A percentile compares a stretch with the other conserved stretches of the same genome.
These are phyloP conservation scores for Marisa cornuarietis DNA, from an alignment of 1,140 invertebrate species.

Conservation along the genomic window DNA sequence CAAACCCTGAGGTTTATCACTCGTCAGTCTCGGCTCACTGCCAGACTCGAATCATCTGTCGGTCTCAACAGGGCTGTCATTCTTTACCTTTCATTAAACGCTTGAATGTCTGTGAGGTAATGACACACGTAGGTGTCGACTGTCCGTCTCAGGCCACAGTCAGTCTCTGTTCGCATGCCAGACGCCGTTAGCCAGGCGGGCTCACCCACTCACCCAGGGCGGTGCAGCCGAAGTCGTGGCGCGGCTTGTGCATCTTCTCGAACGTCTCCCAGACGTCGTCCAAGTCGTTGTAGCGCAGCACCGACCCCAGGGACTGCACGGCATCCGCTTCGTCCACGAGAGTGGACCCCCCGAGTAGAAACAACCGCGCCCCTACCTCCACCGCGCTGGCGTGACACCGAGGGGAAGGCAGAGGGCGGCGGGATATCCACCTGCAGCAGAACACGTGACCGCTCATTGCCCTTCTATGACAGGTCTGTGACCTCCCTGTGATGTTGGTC, in stretches of 20 bases:
- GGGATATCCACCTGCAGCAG: constrained; percentile 32
- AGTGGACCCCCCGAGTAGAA: constrained; percentile 37
- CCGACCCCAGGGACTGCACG: constrained; percentile 27
- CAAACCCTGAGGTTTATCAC: too few relatives aligned
- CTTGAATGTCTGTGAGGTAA: too few relatives aligned
- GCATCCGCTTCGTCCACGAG: constrained; percentile 4
- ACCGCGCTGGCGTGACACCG: constrained; percentile 34
- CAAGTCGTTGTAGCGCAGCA: constrained; percentile 32
- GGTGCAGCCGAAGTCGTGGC: constrained; percentile 37
- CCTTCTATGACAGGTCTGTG: too few relatives aligned
- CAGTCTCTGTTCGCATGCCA: too few relatives aligned
- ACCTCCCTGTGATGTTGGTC: too few relatives aligned
- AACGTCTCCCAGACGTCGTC: constrained; percentile 34
- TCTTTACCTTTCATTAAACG: too few relatives aligned
- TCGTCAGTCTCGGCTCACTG: too few relatives aligned
- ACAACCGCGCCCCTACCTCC: constrained; percentile 23
- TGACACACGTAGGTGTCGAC: too few relatives aligned
- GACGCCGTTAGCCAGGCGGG: background rate
- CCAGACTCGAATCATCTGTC: too few relatives aligned
- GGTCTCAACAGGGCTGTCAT: too few relatives aligned
- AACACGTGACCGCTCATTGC: too few relatives aligned
- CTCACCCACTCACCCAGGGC: constrained; percentile 30
- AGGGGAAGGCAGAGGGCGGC: constrained; percentile 29
- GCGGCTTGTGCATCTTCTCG: constrained; percentile 24
- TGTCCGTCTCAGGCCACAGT: too few relatives aligned